These are phyloP conservation scores for Thera britannica DNA, from an alignment of 2,888 invertebrate genomes.

Conservation along the genomic window DNA sequence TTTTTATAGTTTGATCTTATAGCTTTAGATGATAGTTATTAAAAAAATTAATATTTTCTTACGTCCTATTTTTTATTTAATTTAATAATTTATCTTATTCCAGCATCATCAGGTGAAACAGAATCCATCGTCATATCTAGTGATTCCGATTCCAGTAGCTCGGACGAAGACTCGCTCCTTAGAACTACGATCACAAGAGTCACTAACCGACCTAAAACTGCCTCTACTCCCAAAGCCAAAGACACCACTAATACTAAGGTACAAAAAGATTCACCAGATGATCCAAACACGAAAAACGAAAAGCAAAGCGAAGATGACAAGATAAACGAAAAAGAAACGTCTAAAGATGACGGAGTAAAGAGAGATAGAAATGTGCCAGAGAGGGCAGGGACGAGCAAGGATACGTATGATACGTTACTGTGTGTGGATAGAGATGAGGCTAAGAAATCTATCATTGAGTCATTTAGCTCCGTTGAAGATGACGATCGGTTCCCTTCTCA, in stretches of 20 bases:
- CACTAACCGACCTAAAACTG: constrained; percentile 42
- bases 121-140: constrained; percentile 58
- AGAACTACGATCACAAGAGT: constrained; percentile 16
- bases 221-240: constrained; percentile 24
- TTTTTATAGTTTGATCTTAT: not conserved
- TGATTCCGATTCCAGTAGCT: constrained; percentile 50
- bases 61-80: not conserved
- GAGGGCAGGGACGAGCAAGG: constrained; percentile 20
- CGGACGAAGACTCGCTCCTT: constrained; percentile 42
- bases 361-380: constrained; percentile 17
- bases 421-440: constrained; percentile 56
- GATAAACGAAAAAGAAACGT: constrained; percentile 8
- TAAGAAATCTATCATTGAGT: constrained; percentile 65
- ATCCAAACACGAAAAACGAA: not conserved
- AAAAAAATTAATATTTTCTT: too few species aligned
- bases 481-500: constrained; percentile 75
- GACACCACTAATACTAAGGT: constrained; percentile 8
- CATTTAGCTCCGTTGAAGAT: constrained; percentile 68
- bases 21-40: not conserved
- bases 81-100: constrained; percentile 26
- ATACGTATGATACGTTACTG: constrained; percentile 45
- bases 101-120: constrained; percentile 66
- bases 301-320: not conserved
- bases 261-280: not conserved
- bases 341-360: not conserved